Percentiles rank a stretch among this genome's conserved stretches.
Evolutionary conservation across 2,888 invertebrate genomes (phyloP).

Genomic region (Tupiocoris notatus): DNA sequence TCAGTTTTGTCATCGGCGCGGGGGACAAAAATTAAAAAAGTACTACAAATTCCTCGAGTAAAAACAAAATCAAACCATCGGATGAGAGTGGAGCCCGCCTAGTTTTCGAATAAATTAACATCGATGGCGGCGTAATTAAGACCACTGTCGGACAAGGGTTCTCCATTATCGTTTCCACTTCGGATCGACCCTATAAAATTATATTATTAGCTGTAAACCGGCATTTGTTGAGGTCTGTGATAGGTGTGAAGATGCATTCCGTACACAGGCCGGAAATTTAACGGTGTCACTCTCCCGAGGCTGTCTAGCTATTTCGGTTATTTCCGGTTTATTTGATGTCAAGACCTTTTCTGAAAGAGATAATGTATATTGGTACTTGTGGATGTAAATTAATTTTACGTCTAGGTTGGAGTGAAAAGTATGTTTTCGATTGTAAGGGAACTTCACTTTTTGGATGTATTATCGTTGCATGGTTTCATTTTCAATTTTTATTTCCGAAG

Average conservation of each 20-base stretch:
- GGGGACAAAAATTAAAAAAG: background rate
- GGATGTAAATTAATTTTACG: too few relatives aligned
- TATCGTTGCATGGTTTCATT: too few relatives aligned
- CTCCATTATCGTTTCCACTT: slow-evolving; percentile 16
- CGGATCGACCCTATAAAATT: background rate
- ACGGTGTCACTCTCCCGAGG: background rate
- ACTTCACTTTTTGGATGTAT: too few relatives aligned
- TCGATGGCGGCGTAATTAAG: slow-evolving; percentile 16
- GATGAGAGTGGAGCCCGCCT: background rate
- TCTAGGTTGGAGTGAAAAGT: too few relatives aligned
- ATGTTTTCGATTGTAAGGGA: too few relatives aligned
- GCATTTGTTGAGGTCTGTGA: background rate
- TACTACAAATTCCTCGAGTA: background rate
- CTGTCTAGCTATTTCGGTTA: too few relatives aligned
- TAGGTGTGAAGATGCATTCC: background rate
- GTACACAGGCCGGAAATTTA: background rate
- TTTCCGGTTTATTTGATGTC: too few relatives aligned
- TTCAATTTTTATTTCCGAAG: too few relatives aligned
- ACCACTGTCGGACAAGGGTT: slow-evolving; percentile 25
- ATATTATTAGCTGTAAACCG: background rate
- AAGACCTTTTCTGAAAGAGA: too few relatives aligned
- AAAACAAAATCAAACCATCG: background rate
- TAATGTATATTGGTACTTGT: too few relatives aligned
- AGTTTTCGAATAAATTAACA: slow-evolving; percentile 12
- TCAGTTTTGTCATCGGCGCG: background rate